A percentile compares a stretch with the other conserved stretches of the same genome.
Conservation (phyloP, 1,140 invertebrate genomes). For the Drosophila neocordata region DNA sequence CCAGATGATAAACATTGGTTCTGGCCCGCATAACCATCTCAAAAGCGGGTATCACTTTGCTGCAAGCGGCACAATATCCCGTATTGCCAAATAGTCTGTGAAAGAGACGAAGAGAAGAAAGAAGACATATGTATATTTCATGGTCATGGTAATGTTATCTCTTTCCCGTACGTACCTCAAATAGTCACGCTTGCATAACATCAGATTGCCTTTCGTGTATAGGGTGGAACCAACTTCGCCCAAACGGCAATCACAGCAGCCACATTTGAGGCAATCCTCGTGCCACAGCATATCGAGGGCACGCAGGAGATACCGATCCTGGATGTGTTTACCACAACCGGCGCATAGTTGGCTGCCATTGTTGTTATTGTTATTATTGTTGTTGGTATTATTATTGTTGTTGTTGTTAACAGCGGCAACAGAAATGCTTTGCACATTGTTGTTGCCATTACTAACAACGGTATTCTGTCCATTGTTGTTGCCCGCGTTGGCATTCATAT, state of each 20-base stretch:
- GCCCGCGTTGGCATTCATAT: slow-evolving; percentile 68
- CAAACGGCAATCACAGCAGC: slow-evolving; percentile 97
- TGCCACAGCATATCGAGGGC: slow-evolving; percentile 98
- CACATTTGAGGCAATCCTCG: slow-evolving; percentile 98
- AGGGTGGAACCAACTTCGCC: slow-evolving; percentile 98
- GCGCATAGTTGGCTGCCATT: slow-evolving; percentile 89
- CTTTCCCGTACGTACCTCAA: slow-evolving; percentile 88
- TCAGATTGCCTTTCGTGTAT: slow-evolving; percentile 97
- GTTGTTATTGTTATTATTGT: slow-evolving; percentile 83
- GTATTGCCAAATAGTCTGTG: slow-evolving; percentile 92
- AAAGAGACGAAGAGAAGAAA: slow-evolving; percentile 24
- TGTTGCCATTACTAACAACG: slow-evolving; percentile 32
- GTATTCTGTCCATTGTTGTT: slow-evolving; percentile 79
- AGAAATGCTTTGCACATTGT: slow-evolving; percentile 74
- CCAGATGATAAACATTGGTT: slow-evolving; percentile 98
- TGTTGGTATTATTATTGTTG: slow-evolving; percentile 55
- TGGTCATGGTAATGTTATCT: too few relatives aligned
- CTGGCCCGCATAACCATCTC: slow-evolving; percentile 99
- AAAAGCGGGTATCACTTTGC: slow-evolving; percentile 98
- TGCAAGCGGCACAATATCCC: slow-evolving; percentile 96
- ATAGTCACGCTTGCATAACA: slow-evolving; percentile 99
- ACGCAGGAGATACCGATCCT: slow-evolving; percentile 91
- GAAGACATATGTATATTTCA: background rate
- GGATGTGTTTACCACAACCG: slow-evolving; percentile 93
- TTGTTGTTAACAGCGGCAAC: slow-evolving; percentile 39